Evolutionary conservation across 2,888 invertebrate species (phyloP), one percentile per base, ranked within the genome.

Genomic region (Coenonympha glycerion): DNA sequence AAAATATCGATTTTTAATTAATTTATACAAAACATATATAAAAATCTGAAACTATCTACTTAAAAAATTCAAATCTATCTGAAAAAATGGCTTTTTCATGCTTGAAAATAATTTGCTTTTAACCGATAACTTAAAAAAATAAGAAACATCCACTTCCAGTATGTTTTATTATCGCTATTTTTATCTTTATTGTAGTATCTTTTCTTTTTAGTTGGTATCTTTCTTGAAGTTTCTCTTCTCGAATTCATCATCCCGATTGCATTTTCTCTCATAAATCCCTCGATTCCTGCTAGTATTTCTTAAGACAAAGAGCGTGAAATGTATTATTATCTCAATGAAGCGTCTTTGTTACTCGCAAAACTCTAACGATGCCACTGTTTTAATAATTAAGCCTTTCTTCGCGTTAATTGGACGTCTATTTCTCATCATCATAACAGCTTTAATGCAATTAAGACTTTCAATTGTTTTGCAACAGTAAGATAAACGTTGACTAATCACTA

Each of bases 351-450:
- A 41, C 15, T 5, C 15, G 31, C 36, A 47, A 36, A n/a, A 40
- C 19, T 40, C 41, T n/a, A 46, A 49, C 28, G 31, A 42, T 30
- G 40, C 24, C 40, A 33, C 36, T 33, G 52, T 52, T 49, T 52
- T 49, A 52, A 48, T 49, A 53, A 49, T 49, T 13, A 46, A 49
- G 41, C 41, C 48, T 46, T 52, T 48, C 31, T 42, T 55, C 33
- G 34, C 45, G 45, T 51, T 52, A 55, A 55, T 55, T 46, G 49
- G 48, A 49, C 21, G 41, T 46, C 44, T 31, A 44, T 44, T 44
- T 13, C 44, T 44, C 44, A 33, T 44, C 8, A 44, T 44, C 22
- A 44, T 44, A 15, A 22, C 44, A 21, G 33, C 31, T 24, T 24
- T 24, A 24, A 22, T 39, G 9, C 16, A 24, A 9, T 9, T 13